Base-by-base conservation (phyloP, 2,113 vertebrate genomes). In the Upupa epops region DNA sequence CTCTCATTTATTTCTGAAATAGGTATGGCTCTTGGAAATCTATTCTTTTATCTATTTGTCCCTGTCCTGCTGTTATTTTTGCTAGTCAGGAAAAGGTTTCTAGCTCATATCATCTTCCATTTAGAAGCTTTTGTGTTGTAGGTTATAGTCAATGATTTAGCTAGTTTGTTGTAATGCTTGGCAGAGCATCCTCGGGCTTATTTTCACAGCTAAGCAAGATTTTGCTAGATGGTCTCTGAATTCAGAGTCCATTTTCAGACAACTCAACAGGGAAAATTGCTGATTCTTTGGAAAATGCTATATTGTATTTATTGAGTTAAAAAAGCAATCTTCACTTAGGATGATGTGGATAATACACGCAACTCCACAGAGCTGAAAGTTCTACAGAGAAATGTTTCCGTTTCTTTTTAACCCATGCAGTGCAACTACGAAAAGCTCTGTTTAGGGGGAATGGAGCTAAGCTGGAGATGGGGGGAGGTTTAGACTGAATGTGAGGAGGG, bases 161-260 rank as follows among this genome's bases (percentile, higher is more conserved):
- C 88, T 95, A 51, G 83, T 86, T 96, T 93, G 82, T 63, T 91
- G 64, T 86, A 95, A 96, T 96, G 96, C 92, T 97, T 96, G 90
- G 93, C 94, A 92, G 91, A 96, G 65, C 95, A 96, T 96, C 93
- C 92, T 95, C 70, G 76, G 95, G 94, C 92, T 97, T 97, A 96
- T 97, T 97, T 97, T 96, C 95, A 97, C 96, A 97, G 95, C 94
- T 97, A 97, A 97, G 96, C 96, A 97, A 97, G 95, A 97, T 97
- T 97, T 96, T 97, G 81, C 55, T 97, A 91, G 94, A 97, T 96
- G 84, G 92, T 92, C 78, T 96, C 95, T 96, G 95, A 97, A 96
- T 96, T 96, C 95, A 94, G 69, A 96, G 92, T 83, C 28, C 28
- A 90, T 97, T 96, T 96, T 96, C 96, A 93, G 85, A 81, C 92